These are phyloP conservation scores for Bolborhynchus lineola DNA, from an alignment of 2,113 vertebrate species.

Conservation along the genomic window DNA sequence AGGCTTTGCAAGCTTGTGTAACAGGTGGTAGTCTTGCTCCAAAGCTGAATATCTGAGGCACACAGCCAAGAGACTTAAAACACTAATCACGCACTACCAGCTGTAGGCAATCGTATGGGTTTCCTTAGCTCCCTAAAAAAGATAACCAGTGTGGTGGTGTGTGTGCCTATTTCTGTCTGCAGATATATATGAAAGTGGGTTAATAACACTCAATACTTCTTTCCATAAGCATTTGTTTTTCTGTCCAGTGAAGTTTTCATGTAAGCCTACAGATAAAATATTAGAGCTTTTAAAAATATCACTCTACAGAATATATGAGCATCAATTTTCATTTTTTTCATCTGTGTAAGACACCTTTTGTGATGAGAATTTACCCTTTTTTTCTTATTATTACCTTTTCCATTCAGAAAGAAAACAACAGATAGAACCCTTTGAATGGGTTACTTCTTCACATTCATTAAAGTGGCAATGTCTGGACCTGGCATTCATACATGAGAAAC, in stretches of 20 bases:
- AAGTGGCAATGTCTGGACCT: not conserved
- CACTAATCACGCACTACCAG: not conserved
- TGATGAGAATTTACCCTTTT: not conserved
- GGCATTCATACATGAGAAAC: not conserved
- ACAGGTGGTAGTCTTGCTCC: not conserved
- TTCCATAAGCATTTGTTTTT: not conserved
- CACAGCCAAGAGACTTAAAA: not conserved
- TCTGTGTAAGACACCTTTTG: not conserved
- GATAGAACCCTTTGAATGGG: not conserved
- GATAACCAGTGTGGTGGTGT: not conserved
- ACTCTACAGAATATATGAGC: not conserved
- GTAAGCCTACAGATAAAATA: not conserved
- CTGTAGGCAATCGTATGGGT: not conserved
- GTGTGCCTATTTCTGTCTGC: not conserved
- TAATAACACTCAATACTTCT: not conserved
- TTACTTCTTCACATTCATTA: not conserved
- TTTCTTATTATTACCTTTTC: not conserved
- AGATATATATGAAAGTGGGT: not conserved
- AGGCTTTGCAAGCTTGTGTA: not conserved
- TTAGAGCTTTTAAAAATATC: not conserved
- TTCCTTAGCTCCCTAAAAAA: not conserved
- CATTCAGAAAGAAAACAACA: not conserved
- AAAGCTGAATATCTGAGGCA: not conserved
- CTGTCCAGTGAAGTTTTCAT: not conserved
- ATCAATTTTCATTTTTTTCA: not conserved